Evolutionary conservation across 2,888 invertebrate species (phyloP).

Genomic region (Cantharis nigra): DNA sequence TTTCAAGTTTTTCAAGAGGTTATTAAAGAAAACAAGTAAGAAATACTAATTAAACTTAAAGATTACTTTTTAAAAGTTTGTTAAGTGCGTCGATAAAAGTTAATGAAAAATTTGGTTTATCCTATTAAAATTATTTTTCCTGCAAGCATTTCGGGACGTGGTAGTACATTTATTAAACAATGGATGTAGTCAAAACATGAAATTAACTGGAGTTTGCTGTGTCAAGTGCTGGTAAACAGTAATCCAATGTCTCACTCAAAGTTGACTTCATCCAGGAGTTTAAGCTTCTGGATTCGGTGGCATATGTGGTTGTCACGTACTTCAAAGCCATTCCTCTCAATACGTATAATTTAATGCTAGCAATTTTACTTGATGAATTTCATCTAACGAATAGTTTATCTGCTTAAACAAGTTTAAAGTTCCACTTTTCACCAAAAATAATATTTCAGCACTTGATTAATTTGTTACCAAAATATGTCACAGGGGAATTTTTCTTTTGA

Average conservation of each 20-base stretch:
- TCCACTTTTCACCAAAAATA: conserved; percentile 9
- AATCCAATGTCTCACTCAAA: conserved; percentile 35
- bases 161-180: conserved; percentile 18
- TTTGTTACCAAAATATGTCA: background rate
- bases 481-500: background rate
- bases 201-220: conserved; percentile 31
- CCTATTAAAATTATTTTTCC: background rate
- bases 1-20: background rate
- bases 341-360: conserved; percentile 21
- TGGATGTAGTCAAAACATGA: conserved; percentile 14
- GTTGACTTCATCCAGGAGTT: conserved; percentile 20
- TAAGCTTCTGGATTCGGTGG: conserved; percentile 24
- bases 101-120: background rate
- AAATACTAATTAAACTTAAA: background rate
- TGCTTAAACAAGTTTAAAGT: conserved; percentile 9
- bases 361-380: conserved; percentile 11
- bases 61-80: background rate
- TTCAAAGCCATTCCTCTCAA: conserved; percentile 24
- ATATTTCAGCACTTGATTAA: conserved; percentile 17
- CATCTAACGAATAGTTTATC: conserved; percentile 21
- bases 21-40: background rate
- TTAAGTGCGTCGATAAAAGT: background rate
- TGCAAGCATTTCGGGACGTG: background rate
- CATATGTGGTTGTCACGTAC: conserved; percentile 39
- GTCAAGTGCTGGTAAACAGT: conserved; percentile 37